These are phyloP conservation scores for Margarornis squamiger DNA, from an alignment of 2,797 vertebrate genomes.

Conservation along the genomic window DNA sequence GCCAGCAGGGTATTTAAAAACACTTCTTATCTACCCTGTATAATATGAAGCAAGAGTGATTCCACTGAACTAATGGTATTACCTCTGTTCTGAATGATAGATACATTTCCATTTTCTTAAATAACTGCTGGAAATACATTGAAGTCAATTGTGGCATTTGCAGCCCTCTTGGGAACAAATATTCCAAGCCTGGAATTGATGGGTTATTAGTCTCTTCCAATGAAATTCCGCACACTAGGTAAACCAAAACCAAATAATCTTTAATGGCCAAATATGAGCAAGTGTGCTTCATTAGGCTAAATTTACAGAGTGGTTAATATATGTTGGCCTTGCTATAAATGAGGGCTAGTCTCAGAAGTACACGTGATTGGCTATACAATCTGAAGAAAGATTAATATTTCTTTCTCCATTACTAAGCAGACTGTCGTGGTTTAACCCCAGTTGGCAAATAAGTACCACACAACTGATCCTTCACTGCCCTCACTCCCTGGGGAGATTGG, in stretches of 20 bases:
- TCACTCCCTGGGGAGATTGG: not conserved
- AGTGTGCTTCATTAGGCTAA: not conserved
- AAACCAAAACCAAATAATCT: not conserved
- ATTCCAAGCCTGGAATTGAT: not conserved
- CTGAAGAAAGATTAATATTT: not conserved
- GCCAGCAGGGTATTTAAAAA: not conserved
- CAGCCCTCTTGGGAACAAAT: not conserved
- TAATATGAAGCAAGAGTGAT: not conserved
- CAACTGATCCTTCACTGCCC: not conserved
- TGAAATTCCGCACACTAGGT: not conserved
- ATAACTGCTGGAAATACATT: not conserved
- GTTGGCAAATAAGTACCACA: accelerated
- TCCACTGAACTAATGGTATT: not conserved
- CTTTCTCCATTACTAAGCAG: not conserved
- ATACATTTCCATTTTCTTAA: not conserved
- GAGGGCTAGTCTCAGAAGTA: not conserved
- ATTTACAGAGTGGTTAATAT: not conserved
- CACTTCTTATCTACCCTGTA: not conserved
- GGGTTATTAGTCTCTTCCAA: not conserved
- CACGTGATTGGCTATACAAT: accelerated
- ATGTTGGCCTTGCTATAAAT: not conserved
- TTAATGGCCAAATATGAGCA: not conserved
- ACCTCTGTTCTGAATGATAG: not conserved
- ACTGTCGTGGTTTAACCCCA: not conserved
- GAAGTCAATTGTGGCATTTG: not conserved